Base-by-base conservation (phyloP, 2,888 invertebrate species). In the Phasia obesa region DNA sequence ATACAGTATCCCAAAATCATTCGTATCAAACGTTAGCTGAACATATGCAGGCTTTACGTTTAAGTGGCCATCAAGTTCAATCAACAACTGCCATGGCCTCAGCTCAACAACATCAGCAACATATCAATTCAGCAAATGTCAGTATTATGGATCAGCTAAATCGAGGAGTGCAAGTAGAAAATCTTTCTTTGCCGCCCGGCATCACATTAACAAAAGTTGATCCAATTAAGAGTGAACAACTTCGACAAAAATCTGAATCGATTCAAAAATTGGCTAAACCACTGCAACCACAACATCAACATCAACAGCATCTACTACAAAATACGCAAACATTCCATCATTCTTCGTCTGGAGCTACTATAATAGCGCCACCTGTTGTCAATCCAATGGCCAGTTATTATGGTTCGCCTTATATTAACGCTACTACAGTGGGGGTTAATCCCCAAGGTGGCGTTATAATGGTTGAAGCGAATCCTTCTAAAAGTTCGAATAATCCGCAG, bases 191-290 rank as follows among this genome's bases (percentile, higher is more conserved):
- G 53, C 96, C 96, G 0, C 96, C 96, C 0, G 96, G 96, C n/a
- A 96, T 96, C 57, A 96, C 95, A 0, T 92, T 96, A 47, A 96
- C 95, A 0, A 93, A 95, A 79, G 95, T 96, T 0, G 94, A 94
- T 83, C 93, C 94, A 0, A 89, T 87, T 47, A 89, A 89, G 69
- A 90, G 90, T 65, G 91, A 91, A 64, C 88, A 88, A 55, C 55
- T 91, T 44, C 89, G 90, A 4, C 90, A 90, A 74, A 91, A 91
- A 84, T 90, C 90, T 11, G 91, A 91, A 82, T 90, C 91, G 42
- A 92, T 92, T 59, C 89, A 88, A 23, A 89, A 90, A 77, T 88
- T 91, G 19, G 87, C 90, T 4, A 89, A 89, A 77, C 90, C 89
- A 0, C 69, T 90, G 49, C 88, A 86, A 38, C 86, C 86, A n/a